phyloP scores from a whole-genome alignment of 2,888 invertebrate genomes.

The Heteromyza rotundicornis region DNA sequence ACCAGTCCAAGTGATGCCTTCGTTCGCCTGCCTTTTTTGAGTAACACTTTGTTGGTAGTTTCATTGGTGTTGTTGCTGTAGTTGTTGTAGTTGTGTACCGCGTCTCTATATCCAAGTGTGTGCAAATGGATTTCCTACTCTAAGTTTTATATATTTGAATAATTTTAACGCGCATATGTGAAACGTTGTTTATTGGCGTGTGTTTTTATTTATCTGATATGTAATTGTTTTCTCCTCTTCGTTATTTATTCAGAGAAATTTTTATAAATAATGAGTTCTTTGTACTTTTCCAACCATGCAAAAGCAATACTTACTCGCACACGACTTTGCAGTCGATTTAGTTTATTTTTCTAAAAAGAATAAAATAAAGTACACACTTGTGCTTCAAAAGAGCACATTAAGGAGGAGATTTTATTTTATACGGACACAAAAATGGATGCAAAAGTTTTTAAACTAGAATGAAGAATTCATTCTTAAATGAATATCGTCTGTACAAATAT shows the following conservation, averaged over 20 bases:
- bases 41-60: no score
- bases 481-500: no score
- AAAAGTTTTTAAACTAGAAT: no score
- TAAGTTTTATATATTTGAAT: not conserved
- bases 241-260: slow-evolving; percentile 14
- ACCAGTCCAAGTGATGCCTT: not conserved
- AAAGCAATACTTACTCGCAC: not conserved
- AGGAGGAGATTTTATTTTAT: no score
- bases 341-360: no score
- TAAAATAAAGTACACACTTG: no score
- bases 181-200: not conserved
- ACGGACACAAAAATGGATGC: no score
- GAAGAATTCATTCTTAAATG: no score
- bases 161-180: not conserved
- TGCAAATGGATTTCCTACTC: not conserved
- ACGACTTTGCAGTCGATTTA: no score
- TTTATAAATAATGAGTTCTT: slow-evolving; percentile 25
- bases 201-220: not conserved
- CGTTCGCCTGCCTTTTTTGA: not conserved
- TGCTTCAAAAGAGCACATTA: no score
- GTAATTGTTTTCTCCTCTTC: not conserved
- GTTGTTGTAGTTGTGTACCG: slow-evolving; percentile 2
- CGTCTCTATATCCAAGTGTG: slow-evolving; percentile 2
- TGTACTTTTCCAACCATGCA: slow-evolving; percentile 8
- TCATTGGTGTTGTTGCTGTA: no score